Evolutionary conservation across 2,113 vertebrate species (phyloP), one percentile per base, ranked within the genome.

Genomic region (Strix uralensis): DNA sequence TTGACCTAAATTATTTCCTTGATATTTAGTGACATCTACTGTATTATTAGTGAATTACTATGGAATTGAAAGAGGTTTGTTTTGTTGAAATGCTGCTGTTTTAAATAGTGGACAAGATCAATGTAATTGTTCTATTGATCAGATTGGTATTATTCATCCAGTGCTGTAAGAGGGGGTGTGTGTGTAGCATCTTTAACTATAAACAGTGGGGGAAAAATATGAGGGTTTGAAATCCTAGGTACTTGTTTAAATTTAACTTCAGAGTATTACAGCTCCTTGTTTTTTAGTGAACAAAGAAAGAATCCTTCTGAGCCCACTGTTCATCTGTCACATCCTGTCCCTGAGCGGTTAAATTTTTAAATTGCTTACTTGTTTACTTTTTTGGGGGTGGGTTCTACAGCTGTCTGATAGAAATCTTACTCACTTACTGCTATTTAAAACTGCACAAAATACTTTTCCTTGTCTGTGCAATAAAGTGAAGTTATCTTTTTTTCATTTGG

Each of bases 1-100:
- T 5, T 77, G 67, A 90, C 30, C 62, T 92, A 52, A 96, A 94
- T 95, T 62, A 93, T 86, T 97, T 93, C n/a, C 79, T 97, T 98
- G 96, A 36, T 90, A 52, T 94, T 83, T 98, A 88, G 77, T 97
- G 97, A 98, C 98, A 98, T 96, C 98, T 98, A 94, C 97, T 98
- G 98, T 97, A 11, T 46, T 13, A 69, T 90, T 95, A 96, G 91
- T 86, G 79, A 93, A 97, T 96, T 98, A 79, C 97, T 94, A 3
- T 66, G 62, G 15, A 86, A 90, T 44, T 61, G 57, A 70, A 55
- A 58, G 20, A 38, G 10, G 7, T 3, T 20, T 49, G 30, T 4
- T 77, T 83, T 52, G 21, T 61, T 51, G 20, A 66, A 87, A 66
- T 62, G 8, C 44, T 13, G 19, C 51, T 62, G 8, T 3, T 82